Conservation (phyloP, 2,113 vertebrate species). For the Ornithorhynchus anatinus region DNA sequence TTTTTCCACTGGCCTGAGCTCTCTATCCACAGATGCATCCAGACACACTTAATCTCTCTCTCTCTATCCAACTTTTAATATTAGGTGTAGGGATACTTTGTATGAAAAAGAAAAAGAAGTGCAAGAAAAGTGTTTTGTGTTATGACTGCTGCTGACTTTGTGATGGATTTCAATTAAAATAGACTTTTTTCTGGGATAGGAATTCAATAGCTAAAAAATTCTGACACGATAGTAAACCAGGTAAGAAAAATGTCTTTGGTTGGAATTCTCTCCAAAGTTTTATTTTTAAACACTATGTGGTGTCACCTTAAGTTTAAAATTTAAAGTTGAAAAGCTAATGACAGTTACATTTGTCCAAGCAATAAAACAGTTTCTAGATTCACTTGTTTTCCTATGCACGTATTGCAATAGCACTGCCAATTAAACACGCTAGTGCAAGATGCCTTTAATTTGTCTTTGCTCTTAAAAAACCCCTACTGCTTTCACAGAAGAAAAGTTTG, state of each 20-base stretch:
- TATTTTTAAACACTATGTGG: too few relatives aligned
- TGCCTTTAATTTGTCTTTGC: conserved; percentile 26
- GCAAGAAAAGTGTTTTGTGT: background rate
- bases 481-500: too few relatives aligned
- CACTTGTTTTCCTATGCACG: background rate
- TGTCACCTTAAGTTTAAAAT: too few relatives aligned
- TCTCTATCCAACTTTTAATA: background rate
- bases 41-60: background rate
- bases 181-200: too few relatives aligned
- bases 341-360: conserved; percentile 1
- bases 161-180: too few relatives aligned
- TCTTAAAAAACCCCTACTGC: too few relatives aligned
- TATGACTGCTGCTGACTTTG: too few relatives aligned
- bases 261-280: too few relatives aligned
- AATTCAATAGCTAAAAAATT: too few relatives aligned
- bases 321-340: too few relatives aligned
- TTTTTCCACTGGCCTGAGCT: accelerated
- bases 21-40: accelerated
- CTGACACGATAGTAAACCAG: too few relatives aligned
- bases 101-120: background rate
- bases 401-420: conserved; percentile 9
- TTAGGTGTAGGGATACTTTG: accelerated
- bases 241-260: too few relatives aligned
- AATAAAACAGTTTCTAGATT: background rate
- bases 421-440: conserved; percentile 44